Base-by-base conservation (phyloP, 2,797 vertebrate species). In the Sylvilagus floridanus region DNA sequence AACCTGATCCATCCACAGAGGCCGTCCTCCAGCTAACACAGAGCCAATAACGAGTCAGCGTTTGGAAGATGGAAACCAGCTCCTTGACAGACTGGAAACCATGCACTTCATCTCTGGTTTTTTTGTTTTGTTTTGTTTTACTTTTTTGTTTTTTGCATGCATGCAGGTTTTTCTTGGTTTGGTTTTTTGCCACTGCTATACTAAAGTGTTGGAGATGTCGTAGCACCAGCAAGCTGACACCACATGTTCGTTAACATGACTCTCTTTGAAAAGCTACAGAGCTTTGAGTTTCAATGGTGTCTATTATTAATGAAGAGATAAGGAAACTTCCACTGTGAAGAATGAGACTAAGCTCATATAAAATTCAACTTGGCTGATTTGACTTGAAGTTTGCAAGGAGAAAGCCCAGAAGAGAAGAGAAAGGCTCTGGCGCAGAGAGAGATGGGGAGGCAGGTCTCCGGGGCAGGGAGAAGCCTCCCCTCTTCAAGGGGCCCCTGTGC, bases 261-360 rank as follows among this genome's bases (percentile, higher is more conserved):
- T 95, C 85, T 81, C 50, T n/a, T 93, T 86, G 96, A 94, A 96
- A 95, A 84, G 62, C 82, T 85, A 73, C 78, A 86, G 93, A 85
- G 52, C n/a, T 86, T 57, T 86, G 78, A 22, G 76, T 96, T 94
- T 89, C 68, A 95, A 32, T 85, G 73, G 57, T 71, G 35, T 95
- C 78, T 95, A 92, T 95, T 95, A 96, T 88, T 96, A 92, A 97
- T 71, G 82, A 92, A 78, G 75, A 95, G 87, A 91, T 85, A 69
- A 88, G 87, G 87, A 90, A 47, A 72, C 72, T 94, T 92, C 84
- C 47, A 62, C 62, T 7, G 50, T 91, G 89, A 88, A 94, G 97
- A 95, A 63, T 72, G 84, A 96, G 95, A 86, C 68, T 63, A 96
- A 75, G 52, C 65, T 93, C 77, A 93, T 84, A 79, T n/a, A 91